These are phyloP conservation scores for Brachyhypopomus gauderio DNA, from an alignment of 2,113 vertebrate species.

Conservation along the genomic window DNA sequence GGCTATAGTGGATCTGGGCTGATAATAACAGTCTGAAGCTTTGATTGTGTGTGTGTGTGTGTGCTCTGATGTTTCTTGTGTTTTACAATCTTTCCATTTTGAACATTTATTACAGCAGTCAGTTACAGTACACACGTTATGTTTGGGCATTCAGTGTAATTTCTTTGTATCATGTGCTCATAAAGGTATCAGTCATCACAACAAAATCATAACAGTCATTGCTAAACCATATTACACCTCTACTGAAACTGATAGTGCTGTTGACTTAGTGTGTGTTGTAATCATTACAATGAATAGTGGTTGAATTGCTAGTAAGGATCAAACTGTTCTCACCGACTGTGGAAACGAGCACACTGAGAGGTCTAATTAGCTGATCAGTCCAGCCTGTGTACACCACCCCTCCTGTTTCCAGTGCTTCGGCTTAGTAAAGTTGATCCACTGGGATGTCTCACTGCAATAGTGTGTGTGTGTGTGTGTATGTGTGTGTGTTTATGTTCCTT, in stretches of 20 bases:
- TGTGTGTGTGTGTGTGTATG: constrained; percentile 7
- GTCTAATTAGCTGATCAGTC: no score
- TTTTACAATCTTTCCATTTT: neutral
- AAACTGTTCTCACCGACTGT: no score
- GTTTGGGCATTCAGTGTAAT: no score
- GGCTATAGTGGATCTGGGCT: constrained; percentile 3
- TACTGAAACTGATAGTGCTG: neutral
- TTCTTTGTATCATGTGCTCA: no score
- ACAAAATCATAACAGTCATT: neutral
- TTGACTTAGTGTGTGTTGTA: neutral
- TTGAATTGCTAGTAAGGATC: neutral
- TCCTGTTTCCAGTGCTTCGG: no score
- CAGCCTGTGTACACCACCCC: no score
- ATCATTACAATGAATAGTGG: neutral
- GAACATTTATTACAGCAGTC: no score
- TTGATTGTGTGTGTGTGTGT: neutral
- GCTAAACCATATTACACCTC: neutral
- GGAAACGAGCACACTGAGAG: no score
- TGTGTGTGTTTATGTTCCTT: constrained; percentile 24
- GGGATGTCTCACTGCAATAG: neutral
- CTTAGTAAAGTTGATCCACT: no score
- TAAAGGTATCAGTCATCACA: no score
- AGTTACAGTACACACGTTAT: no score
- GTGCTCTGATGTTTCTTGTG: neutral
- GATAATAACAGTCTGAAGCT: constrained; percentile 19